Evolutionary conservation across 2,797 vertebrate genomes (phyloP).

Genomic region (Hydrophis major): DNA sequence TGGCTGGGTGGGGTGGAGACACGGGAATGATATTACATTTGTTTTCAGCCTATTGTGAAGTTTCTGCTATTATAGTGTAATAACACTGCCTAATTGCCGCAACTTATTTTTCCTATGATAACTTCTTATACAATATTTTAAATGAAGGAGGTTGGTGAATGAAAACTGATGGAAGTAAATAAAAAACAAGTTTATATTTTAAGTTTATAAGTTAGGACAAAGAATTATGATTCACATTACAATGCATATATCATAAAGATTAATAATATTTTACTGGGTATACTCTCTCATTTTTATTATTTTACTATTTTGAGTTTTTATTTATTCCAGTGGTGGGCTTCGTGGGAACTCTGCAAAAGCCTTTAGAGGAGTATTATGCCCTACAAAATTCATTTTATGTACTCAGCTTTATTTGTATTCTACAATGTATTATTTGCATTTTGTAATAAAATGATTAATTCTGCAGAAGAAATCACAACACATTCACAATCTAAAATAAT

Average conservation of each 20-base stretch:
- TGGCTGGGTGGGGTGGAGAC: not conserved
- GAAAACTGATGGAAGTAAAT: not conserved
- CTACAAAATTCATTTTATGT: not conserved
- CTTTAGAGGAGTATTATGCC: not conserved
- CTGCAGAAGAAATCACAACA: not conserved
- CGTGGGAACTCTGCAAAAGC: not conserved
- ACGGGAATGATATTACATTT: not conserved
- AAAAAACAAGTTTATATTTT: not conserved
- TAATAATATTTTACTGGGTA: not conserved
- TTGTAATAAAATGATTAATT: not conserved
- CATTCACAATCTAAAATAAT: not conserved
- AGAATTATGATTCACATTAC: not conserved
- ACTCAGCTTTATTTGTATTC: not conserved
- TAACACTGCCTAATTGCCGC: not conserved
- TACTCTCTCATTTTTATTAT: not conserved
- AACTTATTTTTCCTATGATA: not conserved
- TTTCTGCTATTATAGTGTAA: not conserved
- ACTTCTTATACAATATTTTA: not conserved
- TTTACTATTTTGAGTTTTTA: not conserved
- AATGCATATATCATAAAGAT: not conserved
- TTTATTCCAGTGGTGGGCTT: not conserved
- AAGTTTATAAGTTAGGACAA: not conserved
- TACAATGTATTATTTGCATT: not conserved
- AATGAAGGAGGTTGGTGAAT: not conserved
- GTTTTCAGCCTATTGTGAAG: not conserved